Percentiles rank a stretch among this genome's conserved stretches.
Conservation (phyloP, 64 coral and sea anemone species). For the Actinia equina region DNA sequence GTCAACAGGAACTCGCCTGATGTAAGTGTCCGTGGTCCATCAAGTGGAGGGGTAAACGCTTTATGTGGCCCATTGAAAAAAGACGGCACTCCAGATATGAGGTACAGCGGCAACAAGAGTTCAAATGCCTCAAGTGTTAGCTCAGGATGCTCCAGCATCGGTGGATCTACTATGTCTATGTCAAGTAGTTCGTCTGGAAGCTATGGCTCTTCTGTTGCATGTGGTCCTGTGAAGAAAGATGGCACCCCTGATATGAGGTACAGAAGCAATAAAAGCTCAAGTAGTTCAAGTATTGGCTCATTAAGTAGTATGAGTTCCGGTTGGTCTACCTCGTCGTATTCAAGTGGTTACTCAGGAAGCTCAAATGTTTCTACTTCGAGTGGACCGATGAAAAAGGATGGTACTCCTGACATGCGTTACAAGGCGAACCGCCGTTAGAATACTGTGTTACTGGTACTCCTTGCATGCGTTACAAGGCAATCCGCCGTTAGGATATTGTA, state of each 20-base stretch:
- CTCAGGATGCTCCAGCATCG: no score
- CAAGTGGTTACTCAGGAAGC: not conserved
- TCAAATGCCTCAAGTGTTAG: not conserved
- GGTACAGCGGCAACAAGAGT: not conserved
- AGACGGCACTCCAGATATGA: slow-evolving; percentile 11
- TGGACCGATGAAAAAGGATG: slow-evolving; percentile 24
- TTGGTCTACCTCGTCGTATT: not conserved
- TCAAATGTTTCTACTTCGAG: not conserved
- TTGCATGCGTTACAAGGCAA: no score
- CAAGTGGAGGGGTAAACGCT: no score
- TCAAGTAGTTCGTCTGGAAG: no score
- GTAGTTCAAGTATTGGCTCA: no score
- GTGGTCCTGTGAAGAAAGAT: no score
- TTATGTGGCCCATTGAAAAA: not conserved
- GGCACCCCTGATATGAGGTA: slow-evolving; percentile 54
- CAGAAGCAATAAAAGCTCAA: not conserved
- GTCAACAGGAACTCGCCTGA: not conserved
- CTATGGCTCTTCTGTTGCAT: no score
- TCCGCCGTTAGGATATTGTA: no score
- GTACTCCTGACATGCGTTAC: slow-evolving; percentile 45
- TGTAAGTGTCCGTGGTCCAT: not conserved
- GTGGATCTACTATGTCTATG: not conserved
- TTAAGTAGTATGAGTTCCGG: not conserved
- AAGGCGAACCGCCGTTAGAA: not conserved
- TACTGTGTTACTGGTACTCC: not conserved